Percentiles rank a stretch among this genome's conserved stretches.
Conservation (phyloP, 1,140 invertebrate genomes). For the Cotesia chilonis region DNA sequence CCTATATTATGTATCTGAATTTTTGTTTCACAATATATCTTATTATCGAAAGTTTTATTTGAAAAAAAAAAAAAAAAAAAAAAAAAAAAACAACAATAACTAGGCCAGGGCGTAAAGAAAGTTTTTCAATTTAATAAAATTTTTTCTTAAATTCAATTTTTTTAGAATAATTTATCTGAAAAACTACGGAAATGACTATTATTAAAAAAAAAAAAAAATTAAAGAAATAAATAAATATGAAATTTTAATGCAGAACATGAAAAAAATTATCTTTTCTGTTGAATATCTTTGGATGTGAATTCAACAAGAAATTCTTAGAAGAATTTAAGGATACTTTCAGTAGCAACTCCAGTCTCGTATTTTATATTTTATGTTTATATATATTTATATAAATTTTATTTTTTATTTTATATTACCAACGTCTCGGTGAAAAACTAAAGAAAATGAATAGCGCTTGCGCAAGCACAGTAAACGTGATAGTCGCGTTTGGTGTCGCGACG, state of each 20-base stretch:
- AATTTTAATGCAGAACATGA: neutral
- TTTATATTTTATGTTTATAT: no score
- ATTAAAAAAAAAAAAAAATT: no score
- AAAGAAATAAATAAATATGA: no score
- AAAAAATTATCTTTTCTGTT: neutral
- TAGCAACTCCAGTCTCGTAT: no score
- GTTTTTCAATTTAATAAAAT: no score
- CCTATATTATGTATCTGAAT: no score
- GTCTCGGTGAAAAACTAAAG: slow-evolving; percentile 19
- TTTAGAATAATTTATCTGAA: neutral
- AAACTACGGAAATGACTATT: no score
- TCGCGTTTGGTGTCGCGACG: slow-evolving; percentile 50
- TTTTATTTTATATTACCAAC: slow-evolving; percentile 11
- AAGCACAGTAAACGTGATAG: slow-evolving; percentile 37
- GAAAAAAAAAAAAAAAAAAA: slow-evolving; percentile 15
- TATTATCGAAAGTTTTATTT: neutral
- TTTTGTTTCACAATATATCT: no score
- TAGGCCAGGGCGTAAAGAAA: slow-evolving; percentile 23
- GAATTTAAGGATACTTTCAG: no score
- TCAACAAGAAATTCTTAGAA: neutral
- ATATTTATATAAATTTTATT: neutral
- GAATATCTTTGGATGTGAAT: neutral
- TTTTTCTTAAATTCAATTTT: no score
- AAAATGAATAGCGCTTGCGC: slow-evolving; percentile 52
- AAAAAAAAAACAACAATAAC: slow-evolving; percentile 12